phyloP scores from a whole-genome alignment of 2,888 invertebrate genomes.

The Temnothorax ravouxi region DNA sequence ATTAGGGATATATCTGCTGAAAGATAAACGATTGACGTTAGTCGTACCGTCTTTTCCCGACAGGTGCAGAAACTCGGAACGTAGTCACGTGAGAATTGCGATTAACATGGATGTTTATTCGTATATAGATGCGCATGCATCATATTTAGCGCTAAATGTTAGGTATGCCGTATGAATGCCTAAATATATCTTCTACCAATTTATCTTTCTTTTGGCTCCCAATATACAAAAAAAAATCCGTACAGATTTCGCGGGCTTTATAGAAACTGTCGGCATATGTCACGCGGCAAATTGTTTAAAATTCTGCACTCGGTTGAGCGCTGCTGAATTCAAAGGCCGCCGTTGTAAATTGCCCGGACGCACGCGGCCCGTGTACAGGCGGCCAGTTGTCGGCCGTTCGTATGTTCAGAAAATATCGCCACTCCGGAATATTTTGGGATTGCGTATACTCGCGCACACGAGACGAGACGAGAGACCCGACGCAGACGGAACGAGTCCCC shows the following conservation, averaged over 20 bases:
- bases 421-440: constrained; percentile 69
- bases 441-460: constrained; percentile 26
- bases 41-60: neutral
- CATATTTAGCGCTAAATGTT: constrained; percentile 17
- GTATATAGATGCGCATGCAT: neutral
- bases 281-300: constrained; percentile 69
- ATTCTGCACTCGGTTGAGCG: constrained; percentile 68
- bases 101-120: constrained; percentile 6
- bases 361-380: constrained; percentile 40
- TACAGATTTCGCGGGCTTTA: constrained; percentile 49
- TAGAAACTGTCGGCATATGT: constrained; percentile 61
- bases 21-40: constrained; percentile 11
- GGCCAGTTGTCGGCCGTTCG: constrained; percentile 25
- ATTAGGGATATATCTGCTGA: neutral
- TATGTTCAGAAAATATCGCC: constrained; percentile 67
- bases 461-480: constrained; percentile 17
- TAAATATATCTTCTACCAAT: constrained; percentile 15
- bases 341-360: constrained; percentile 71
- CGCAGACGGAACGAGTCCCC: constrained; percentile 40
- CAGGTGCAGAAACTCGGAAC: neutral
- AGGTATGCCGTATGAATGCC: neutral
- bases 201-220: constrained; percentile 16
- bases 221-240: constrained; percentile 18
- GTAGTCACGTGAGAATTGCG: neutral
- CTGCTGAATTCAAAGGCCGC: constrained; percentile 73